These are phyloP conservation scores for Amniataba percoides DNA, from an alignment of 2,797 vertebrate species.

Conservation along the genomic window DNA sequence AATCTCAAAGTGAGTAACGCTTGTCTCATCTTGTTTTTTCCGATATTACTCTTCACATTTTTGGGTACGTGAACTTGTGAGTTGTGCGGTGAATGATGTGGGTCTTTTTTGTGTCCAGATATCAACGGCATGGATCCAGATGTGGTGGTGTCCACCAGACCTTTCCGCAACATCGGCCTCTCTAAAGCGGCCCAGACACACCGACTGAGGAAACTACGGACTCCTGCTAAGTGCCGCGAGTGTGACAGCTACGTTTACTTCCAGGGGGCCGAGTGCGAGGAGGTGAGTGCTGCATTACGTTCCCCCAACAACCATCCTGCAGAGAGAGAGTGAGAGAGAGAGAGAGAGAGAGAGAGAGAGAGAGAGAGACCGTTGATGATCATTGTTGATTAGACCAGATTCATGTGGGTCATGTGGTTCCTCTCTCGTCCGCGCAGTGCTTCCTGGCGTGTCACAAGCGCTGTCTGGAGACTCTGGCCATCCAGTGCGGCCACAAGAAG, in stretches of 20 bases:
- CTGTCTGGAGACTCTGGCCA: slow-evolving; percentile 95
- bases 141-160: slow-evolving; percentile 87
- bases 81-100: not conserved
- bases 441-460: slow-evolving; percentile 97
- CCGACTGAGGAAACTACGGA: slow-evolving; percentile 91
- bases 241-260: slow-evolving; percentile 99
- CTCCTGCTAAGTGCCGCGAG: slow-evolving; percentile 94
- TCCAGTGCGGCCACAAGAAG: slow-evolving; percentile 97
- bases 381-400: not conserved
- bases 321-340: too few relatives aligned
- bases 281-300: slow-evolving; percentile 83
- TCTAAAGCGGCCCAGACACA: slow-evolving; percentile 96
- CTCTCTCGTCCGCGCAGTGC: slow-evolving; percentile 84
- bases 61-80: not conserved
- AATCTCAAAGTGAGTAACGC: slow-evolving; percentile 83
- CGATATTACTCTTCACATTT: not conserved
- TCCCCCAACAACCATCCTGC: not conserved
- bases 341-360: too few relatives aligned
- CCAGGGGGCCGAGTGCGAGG: slow-evolving; percentile 97
- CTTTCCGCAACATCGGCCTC: slow-evolving; percentile 93
- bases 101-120: slow-evolving; percentile 70
- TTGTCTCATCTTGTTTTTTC: not conserved
- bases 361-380: too few relatives aligned
- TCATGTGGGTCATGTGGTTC: not conserved
- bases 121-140: slow-evolving; percentile 91